Base-by-base conservation (phyloP, 37 sponge, comb jelly and placozoan species). In the Aplysina aerophoba region DNA sequence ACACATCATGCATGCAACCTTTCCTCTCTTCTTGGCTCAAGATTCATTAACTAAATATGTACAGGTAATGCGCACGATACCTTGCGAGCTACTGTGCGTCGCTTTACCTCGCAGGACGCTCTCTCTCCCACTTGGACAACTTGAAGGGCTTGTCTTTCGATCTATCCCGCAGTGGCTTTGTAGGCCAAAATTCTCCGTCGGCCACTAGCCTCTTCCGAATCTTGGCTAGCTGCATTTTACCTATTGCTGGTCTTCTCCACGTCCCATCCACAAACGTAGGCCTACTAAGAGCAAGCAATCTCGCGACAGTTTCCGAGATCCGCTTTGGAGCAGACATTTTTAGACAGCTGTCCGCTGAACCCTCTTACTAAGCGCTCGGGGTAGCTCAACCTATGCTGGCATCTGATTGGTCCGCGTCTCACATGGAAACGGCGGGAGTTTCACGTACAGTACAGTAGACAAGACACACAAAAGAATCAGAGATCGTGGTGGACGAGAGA, bases 201-300 rank as follows among this genome's bases (percentile, higher is more conserved):
- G 83, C 64, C 21, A 96, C 62, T 69, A 96, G 61, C 13, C 54
- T 27, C 44, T 86, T 91, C 27, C 95, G 64, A 14, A 89, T 69
- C 4, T 17, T 58, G 13, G 89, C 87, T 36, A 93, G 25, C 37
- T 89, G 56, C 57, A 82, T 83, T 15, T 39, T 73, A 61, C 92
- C 88, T 24, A 96, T 86, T 16, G 62, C 79, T 24, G 95, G 91
- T 64, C 91, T 93, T 36, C 87, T 88, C 95, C 96, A 95, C 38
- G 81, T 72, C 0, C 91, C 83, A 59, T 90, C 71, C 15, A 90
- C 74, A n/a, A 67, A 95, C 17, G 74, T 85, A 11, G 95, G 95
- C 55, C 77, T 89, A 20, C 85, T 71, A 15, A 95, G 78, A 55
- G 84, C 87, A 53, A 93, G 90, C 12, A 95, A 50, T 78, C 81